Conservation (phyloP, 2,888 invertebrate species). For the Aporophyla nigra region DNA sequence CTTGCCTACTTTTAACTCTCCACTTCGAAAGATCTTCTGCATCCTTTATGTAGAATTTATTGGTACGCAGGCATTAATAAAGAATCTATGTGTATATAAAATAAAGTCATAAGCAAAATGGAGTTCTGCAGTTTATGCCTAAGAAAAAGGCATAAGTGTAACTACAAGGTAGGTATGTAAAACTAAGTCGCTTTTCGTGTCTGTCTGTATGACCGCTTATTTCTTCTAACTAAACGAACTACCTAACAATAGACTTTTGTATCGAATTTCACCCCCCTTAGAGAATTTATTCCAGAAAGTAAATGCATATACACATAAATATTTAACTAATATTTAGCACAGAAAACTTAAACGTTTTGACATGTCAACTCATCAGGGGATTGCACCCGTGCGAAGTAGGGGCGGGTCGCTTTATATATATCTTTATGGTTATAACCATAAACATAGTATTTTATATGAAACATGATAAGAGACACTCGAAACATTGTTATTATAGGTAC, state of each 20-base stretch:
- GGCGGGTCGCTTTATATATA: not conserved
- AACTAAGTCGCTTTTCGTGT: not conserved
- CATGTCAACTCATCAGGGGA: not conserved
- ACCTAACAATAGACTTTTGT: not conserved
- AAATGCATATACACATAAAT: not conserved
- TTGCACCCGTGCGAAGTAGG: not conserved
- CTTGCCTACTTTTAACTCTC: no score
- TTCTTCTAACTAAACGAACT: not conserved
- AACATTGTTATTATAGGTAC: not conserved
- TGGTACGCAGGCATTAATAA: no score
- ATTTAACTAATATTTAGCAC: not conserved
- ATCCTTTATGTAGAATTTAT: no score
- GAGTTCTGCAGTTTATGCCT: no score
- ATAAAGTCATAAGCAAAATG: no score
- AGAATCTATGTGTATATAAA: no score
- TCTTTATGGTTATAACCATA: no score
- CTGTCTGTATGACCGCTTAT: not conserved
- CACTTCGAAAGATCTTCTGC: no score
- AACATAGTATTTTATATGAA: not conserved
- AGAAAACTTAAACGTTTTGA: not conserved
- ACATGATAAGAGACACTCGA: not conserved
- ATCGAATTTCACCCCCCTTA: not conserved
- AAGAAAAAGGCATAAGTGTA: no score
- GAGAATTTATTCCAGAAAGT: not conserved
- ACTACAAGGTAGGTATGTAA: no score